Evolutionary conservation across 2,113 vertebrate species (phyloP).

Genomic region (Lipotes vexillifer): DNA sequence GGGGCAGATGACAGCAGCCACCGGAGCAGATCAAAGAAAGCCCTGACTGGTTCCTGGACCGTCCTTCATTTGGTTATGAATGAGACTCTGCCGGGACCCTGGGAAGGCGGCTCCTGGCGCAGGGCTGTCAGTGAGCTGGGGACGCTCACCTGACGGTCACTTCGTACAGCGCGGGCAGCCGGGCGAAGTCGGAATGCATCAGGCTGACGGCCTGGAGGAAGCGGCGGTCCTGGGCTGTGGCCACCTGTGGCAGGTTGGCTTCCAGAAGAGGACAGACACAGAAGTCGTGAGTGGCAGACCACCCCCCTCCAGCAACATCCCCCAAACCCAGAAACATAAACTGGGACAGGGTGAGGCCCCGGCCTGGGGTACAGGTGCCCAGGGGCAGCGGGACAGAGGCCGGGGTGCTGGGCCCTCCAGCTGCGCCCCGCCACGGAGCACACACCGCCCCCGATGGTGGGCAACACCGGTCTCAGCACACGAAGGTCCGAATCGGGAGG

Average conservation of each 20-base stretch:
- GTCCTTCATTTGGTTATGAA: fast-evolving
- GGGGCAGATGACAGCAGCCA: fast-evolving
- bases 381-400: background rate
- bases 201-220: conserved; percentile 89
- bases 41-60: too few species aligned
- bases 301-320: background rate
- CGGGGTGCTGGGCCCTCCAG: background rate
- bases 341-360: fast-evolving
- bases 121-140: background rate
- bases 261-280: background rate
- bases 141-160: conserved; percentile 88
- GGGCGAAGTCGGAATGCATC: conserved; percentile 89
- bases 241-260: conserved; percentile 86
- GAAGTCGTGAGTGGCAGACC: fast-evolving
- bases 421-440: background rate
- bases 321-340: background rate
- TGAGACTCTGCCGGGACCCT: fast-evolving
- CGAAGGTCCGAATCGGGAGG: fast-evolving
- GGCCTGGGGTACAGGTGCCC: fast-evolving
- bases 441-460: fast-evolving
- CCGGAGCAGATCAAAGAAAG: background rate
- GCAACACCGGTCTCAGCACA: background rate
- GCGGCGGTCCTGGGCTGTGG: conserved; percentile 79
- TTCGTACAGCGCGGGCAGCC: conserved; percentile 86
- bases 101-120: background rate